phyloP scores from a whole-genome alignment of 2,797 vertebrate species.

The Chaetodon trifasciatus region DNA sequence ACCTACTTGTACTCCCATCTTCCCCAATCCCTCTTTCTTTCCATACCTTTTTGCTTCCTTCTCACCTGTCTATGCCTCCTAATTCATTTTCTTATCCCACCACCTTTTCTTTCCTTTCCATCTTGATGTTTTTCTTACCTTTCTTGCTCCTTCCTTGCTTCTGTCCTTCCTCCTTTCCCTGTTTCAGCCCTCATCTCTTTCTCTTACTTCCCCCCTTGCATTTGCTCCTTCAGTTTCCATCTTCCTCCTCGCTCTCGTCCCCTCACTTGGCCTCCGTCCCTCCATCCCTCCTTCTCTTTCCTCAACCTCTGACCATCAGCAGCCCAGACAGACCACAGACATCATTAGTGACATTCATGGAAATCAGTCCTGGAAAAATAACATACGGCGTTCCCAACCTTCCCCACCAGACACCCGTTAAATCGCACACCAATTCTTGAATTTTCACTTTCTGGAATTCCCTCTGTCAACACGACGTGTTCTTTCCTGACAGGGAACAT shows the following conservation, averaged over 20 bases:
- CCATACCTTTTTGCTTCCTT: neutral
- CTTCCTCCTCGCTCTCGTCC: neutral
- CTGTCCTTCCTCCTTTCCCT: neutral
- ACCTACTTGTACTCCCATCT: neutral
- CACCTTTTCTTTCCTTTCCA: neutral
- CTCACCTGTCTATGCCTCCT: no score
- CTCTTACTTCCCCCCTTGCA: neutral
- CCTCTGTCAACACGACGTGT: slow-evolving; percentile 39
- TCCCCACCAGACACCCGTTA: neutral
- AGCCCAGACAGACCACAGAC: slow-evolving; percentile 61
- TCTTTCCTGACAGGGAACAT: slow-evolving; percentile 41
- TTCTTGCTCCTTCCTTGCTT: neutral
- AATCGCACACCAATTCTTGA: slow-evolving; percentile 33
- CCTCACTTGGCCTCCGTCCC: slow-evolving; percentile 9
- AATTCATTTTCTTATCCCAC: neutral
- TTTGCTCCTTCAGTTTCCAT: slow-evolving; percentile 9
- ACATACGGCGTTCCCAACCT: slow-evolving; percentile 26
- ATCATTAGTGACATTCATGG: slow-evolving; percentile 54
- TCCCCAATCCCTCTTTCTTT: no score
- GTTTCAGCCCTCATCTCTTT: neutral
- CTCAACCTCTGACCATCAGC: slow-evolving; percentile 43
- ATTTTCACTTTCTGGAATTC: slow-evolving; percentile 44
- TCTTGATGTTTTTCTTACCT: neutral
- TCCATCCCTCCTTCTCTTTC: slow-evolving; percentile 24
- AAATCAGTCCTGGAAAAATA: slow-evolving; percentile 61